phyloP scores from a whole-genome alignment of 2,797 vertebrate species.

The Toxotes lorentzi region DNA sequence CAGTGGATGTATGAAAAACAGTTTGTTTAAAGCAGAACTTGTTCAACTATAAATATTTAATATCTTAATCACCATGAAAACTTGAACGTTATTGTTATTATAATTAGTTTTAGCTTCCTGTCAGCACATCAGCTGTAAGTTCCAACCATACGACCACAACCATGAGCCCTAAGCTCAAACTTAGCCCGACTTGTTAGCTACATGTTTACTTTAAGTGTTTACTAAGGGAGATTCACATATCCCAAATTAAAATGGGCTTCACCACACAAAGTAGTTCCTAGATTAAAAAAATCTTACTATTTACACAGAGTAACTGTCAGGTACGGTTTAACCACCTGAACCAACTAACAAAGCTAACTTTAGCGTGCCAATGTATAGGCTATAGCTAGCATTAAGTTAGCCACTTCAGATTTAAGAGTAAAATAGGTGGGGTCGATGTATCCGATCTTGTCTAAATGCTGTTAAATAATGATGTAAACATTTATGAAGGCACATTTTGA shows the following conservation, averaged over 20 bases:
- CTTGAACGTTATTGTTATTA: background rate
- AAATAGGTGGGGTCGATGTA: background rate
- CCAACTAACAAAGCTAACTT: background rate
- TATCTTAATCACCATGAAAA: constrained; percentile 1
- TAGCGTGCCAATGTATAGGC: background rate
- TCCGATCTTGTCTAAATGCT: background rate
- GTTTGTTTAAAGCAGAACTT: background rate
- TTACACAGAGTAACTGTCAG: background rate
- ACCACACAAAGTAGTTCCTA: background rate
- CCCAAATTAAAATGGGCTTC: background rate
- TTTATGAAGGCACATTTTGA: background rate
- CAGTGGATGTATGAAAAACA: background rate
- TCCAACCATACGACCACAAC: no score
- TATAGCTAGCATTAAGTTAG: no score
- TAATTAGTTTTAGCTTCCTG: background rate
- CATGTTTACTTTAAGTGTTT: no score
- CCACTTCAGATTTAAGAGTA: background rate
- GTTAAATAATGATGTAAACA: background rate
- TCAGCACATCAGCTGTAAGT: no score
- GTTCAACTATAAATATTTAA: constrained; percentile 18
- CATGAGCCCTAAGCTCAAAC: no score
- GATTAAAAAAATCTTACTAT: background rate
- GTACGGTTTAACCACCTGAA: background rate
- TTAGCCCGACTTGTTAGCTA: background rate
- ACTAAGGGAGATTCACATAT: background rate